These are phyloP conservation scores for Rhogogaster chlorosoma DNA, from an alignment of 2,888 invertebrate species.

Conservation along the genomic window DNA sequence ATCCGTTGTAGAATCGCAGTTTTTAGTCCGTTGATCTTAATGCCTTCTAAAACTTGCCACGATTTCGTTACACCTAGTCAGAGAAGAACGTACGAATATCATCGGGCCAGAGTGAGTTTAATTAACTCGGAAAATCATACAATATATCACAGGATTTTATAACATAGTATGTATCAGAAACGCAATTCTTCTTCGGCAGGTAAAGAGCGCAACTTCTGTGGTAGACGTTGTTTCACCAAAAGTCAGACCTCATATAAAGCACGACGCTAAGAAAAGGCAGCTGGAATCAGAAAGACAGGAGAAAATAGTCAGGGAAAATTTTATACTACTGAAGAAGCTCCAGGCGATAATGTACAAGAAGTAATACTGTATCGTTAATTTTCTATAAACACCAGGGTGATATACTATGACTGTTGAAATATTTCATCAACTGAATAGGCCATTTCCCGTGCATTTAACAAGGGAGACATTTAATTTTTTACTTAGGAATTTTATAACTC, in stretches of 20 bases:
- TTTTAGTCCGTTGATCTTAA: background rate
- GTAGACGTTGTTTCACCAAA: conserved; percentile 71
- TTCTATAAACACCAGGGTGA: background rate
- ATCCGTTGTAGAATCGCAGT: background rate
- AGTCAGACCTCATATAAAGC: conserved; percentile 68
- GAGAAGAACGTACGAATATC: conserved; percentile 67
- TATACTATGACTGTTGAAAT: too few relatives aligned
- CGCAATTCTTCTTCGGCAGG: conserved; percentile 60
- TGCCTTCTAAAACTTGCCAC: background rate
- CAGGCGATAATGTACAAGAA: conserved; percentile 68
- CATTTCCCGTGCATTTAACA: too few relatives aligned
- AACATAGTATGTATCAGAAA: background rate
- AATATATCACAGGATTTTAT: background rate
- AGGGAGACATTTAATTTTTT: too few relatives aligned
- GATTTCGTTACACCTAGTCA: conserved; percentile 58
- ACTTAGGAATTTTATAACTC: too few relatives aligned
- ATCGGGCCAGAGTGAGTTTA: conserved; percentile 68
- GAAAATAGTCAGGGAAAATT: conserved; percentile 71
- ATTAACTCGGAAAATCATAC: background rate
- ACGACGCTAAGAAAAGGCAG: conserved; percentile 71
- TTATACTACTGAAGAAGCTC: conserved; percentile 71
- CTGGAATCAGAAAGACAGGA: conserved; percentile 72
- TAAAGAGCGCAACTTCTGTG: conserved; percentile 68
- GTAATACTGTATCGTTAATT: background rate
- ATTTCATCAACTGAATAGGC: too few relatives aligned